Evolutionary conservation across 2,888 invertebrate genomes (phyloP), one percentile per base, ranked within the genome.

Genomic region (Endotricha flammealis): DNA sequence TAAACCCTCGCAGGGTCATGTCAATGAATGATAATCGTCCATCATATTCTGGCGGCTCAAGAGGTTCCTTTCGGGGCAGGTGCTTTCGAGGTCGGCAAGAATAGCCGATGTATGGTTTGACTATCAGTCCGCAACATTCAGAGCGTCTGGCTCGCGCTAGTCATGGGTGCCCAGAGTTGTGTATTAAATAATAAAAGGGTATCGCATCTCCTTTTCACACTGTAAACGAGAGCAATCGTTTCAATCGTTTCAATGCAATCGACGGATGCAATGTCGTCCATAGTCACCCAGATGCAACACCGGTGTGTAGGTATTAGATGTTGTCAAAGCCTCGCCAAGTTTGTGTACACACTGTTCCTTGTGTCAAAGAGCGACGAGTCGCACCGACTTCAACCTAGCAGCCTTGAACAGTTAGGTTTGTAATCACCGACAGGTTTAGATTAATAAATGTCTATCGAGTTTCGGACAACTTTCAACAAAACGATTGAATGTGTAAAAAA

Each of bases 401-500:
- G 20, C 20, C 17, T 20, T 30, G 12, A 30, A 30, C 20, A 20
- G 20, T 12, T 30, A 20, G n/a, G n/a, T n/a, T n/a, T 8, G 12
- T 27, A 27, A 12, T 12, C 12, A 27, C 12, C 10, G 27, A 27
- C 1, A 12, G 12, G 4, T 27, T 27, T n/a, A 12, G 27, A 12
- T 12, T 27, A 6, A 27, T 27, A 27, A 27, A 27, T 12, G 8
- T 12, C 12, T 27, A 12, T 7, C 12, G 12, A 12, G 12, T 27
- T 8, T 13, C 27, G 8, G 27, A 27, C 1, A 13, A 13, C 5
- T 13, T 27, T 27, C 27, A 27, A 12, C 27, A 7, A 5, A 16
- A 20, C 13, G 32, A 32, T 32, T 32, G 24, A 9, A 13, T 23
- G 24, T 32, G 24, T 14, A n/a, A n/a, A 24, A 32, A 23, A 23